Evolutionary conservation across 2,888 invertebrate species (phyloP), one percentile per base, ranked within the genome.

Genomic region (Coelopa pilipes): DNA sequence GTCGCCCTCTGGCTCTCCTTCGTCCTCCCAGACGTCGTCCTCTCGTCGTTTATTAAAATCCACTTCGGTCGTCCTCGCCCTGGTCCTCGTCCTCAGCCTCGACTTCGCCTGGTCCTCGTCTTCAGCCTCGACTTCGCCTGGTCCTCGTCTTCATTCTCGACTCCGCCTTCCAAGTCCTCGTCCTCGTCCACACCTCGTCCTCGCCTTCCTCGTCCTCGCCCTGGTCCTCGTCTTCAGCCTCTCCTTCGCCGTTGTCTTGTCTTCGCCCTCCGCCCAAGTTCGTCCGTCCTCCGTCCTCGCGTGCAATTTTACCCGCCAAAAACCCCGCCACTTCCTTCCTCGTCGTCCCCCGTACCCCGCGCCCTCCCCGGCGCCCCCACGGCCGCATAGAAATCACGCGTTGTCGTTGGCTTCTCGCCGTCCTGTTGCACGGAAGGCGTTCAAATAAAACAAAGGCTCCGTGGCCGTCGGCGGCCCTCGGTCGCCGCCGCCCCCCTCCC

Each of bases 41-140:
- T 55, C 47, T 66, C 74, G 77, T 76, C 80, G 76, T 79, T 79
- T 79, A 80, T 80, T 79, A 78, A 80, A 80, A 80, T 77, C 76
- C 75, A 75, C 78, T 77, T 76, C 68, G 67, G 47, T 34, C 34
- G 34, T n/a, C 21, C 60, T 34, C 21, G 34, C 24, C 19, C 21
- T 46, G 24, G 17, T 17, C 19, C 24, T 7, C 59, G 13, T 24
- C 24, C 34, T 62, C 15, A 12, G 19, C 34, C 15, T 19, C 21
- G 34, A 4, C 34, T 34, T 34, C 34, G 34, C 34, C 34, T n/a
- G n/a, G n/a, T n/a, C 4, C 34, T 34, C 34, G n/a, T n/a, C n/a
- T n/a, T n/a, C n/a, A n/a, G n/a, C n/a, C 34, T 34, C 34, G 34
- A 34, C 34, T 34, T 34, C 34, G 34, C 2, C 34, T 34, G n/a